Evolutionary conservation across 2,113 vertebrate genomes (phyloP), one percentile per base, ranked within the genome.

Genomic region (Apodemus sylvaticus): DNA sequence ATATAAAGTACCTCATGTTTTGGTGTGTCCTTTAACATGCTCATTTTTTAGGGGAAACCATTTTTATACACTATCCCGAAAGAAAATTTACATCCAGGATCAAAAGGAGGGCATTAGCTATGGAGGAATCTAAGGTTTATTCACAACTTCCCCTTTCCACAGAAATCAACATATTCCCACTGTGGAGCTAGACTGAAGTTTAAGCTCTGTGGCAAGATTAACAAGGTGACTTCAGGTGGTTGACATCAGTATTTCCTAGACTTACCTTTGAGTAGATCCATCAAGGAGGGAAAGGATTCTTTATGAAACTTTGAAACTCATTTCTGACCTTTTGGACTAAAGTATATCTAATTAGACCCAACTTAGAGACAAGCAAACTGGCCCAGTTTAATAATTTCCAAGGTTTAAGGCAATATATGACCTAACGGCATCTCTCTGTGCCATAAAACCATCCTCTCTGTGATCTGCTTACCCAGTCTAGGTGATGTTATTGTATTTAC

Each of bases 401-500:
- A 79, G 2, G 8, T 91, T 95, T 83, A 66, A 74, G 53, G 34
- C 48, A 22, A 68, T 51, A 19, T 2, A 26, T 11, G 53, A 77
- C 79, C 36, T 5, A 86, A 39, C n/a, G 89, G 26, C 45, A 87
- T 2, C 93, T 91, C 62, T 85, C 4, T 26, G 62, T 71, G 45
- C 92, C 70, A 68, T 14, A 89, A 51, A 81, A 36, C 14, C 60
- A 87, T 9, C 1, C 45, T 10, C 42, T 36, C 91, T 31, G 62
- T 96, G 94, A 79, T 89, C 62, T 87, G 93, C 99, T 99, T 98
- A 99, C 99, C 99, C 39, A 99, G 99, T 98, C 99, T 98, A 74
- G 99, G 99, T 11, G 99, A 99, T 83, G 99, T 99, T 98, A 99
- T 99, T 94, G 99, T 99, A 98, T 99, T 99, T 96, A 99, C 99